Base-by-base conservation (phyloP, 2,113 vertebrate genomes). In the Elgaria multicarinata region DNA sequence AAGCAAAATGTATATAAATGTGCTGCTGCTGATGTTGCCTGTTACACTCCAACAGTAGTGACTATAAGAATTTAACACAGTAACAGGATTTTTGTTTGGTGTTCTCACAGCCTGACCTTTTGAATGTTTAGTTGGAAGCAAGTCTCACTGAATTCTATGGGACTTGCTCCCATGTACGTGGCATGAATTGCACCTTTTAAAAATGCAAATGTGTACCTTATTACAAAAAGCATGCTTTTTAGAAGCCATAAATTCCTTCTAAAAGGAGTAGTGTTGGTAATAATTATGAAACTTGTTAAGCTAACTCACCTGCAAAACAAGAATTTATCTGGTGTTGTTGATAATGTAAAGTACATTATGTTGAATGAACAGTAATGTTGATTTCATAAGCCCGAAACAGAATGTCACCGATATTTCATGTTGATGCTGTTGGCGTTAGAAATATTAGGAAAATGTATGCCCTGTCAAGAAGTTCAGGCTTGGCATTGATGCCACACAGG, bases 291-390 rank as follows among this genome's bases (percentile, higher is more conserved):
- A 31, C 87, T 90, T 33, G 31, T 62, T 67, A 24, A 87, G 66
- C 36, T 86, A 89, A 77, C 86, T 58, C 64, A 53, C 24, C 3
- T 88, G 24, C 55, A 80, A 81, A 44, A 83, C 87, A 74, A 53
- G 2, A 33, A 33, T 0, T 1, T 46, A 82, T 79, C 86, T 90
- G 88, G 24, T 90, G 72, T 86, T 94, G 85, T 86, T 94, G 85
- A 50, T 89, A 39, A 84, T 87, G 79, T 91, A 86, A 83, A 91
- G 7, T 91, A 28, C 90, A 20, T 90, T 89, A 71, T 93, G 72
- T 75, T 90, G 93, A 90, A 90, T 2, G 62, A 89, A 28, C 31
- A 71, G 42, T 90, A 71, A 42, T 80, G 80, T 33, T 67, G 79
- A 33, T 75, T 89, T 84, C 67, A 79, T 67, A 89, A 89, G 46